A percentile compares a stretch with the other conserved stretches of the same genome.
Conservation (phyloP, 2,797 vertebrate species). For the Lemur catta region DNA sequence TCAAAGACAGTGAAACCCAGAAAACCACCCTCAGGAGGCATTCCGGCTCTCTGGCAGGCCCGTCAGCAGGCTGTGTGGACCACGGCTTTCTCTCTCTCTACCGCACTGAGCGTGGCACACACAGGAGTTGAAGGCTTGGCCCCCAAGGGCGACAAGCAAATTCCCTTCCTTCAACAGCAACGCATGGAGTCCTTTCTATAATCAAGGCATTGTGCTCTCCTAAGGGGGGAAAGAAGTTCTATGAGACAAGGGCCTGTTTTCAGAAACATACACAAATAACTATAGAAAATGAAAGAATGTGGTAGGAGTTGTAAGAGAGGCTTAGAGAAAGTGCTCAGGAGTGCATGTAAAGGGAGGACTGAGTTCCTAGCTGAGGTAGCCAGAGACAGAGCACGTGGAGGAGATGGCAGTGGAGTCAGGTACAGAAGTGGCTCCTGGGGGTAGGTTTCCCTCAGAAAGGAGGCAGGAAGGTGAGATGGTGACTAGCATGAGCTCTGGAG, state of each 20-base stretch:
- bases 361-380: not conserved
- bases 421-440: not conserved
- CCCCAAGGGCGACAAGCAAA: not conserved
- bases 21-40: not conserved
- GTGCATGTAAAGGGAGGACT: not conserved
- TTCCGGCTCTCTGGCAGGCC: not conserved
- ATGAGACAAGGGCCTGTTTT: not conserved
- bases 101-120: not conserved
- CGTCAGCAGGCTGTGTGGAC: not conserved
- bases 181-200: not conserved
- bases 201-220: not conserved
- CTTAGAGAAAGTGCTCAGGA: not conserved
- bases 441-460: not conserved
- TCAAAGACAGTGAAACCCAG: not conserved
- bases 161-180: slow-evolving; percentile 6
- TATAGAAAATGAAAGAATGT: not conserved
- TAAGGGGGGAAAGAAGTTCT: not conserved
- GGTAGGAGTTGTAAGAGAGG: not conserved
- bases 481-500: not conserved
- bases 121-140: not conserved
- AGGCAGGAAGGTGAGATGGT: not conserved
- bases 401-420: not conserved
- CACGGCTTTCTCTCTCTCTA: not conserved
- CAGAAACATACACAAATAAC: not conserved
- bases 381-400: not conserved